Conservation (phyloP, 2,888 invertebrate genomes). For the Colletes collaris region DNA sequence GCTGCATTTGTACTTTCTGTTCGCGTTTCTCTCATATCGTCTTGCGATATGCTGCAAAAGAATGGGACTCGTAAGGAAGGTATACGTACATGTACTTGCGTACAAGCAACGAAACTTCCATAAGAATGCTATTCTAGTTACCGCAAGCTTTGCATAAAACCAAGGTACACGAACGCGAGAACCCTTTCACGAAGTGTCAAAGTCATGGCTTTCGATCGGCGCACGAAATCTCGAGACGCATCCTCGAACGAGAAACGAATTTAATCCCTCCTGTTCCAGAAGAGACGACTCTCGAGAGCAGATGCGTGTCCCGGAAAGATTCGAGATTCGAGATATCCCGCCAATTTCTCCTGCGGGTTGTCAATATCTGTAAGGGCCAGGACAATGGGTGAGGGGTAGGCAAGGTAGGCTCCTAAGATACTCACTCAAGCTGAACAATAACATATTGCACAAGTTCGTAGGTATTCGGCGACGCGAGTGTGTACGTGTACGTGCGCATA, state of each 20-base stretch:
- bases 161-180: not conserved
- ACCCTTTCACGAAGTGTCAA: slow-evolving; percentile 55
- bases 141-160: too few species aligned
- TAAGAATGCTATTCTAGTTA: slow-evolving; percentile 1
- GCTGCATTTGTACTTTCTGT: too few species aligned
- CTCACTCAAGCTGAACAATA: slow-evolving; percentile 78
- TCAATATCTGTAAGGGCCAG: slow-evolving; percentile 76
- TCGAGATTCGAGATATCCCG: slow-evolving; percentile 76
- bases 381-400: slow-evolving; percentile 74
- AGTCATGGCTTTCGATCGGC: slow-evolving; percentile 60
- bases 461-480: slow-evolving; percentile 47
- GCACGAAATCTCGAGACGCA: slow-evolving; percentile 52
- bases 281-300: slow-evolving; percentile 64
- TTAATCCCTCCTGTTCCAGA: slow-evolving; percentile 58
- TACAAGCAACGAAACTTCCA: slow-evolving; percentile 7
- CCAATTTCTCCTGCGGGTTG: slow-evolving; percentile 79
- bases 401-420: slow-evolving; percentile 68
- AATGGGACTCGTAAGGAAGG: too few species aligned
- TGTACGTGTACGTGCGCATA: slow-evolving; percentile 2
- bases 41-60: too few species aligned
- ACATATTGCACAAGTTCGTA: slow-evolving; percentile 76
- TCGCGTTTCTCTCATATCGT: not conserved
- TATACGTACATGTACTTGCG: too few species aligned
- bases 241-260: slow-evolving; percentile 66
- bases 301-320: slow-evolving; percentile 73